Percentiles rank a stretch among this genome's conserved stretches.
phyloP scores from a whole-genome alignment of 1,140 invertebrate genomes.

The Neodiprion fabricii region DNA sequence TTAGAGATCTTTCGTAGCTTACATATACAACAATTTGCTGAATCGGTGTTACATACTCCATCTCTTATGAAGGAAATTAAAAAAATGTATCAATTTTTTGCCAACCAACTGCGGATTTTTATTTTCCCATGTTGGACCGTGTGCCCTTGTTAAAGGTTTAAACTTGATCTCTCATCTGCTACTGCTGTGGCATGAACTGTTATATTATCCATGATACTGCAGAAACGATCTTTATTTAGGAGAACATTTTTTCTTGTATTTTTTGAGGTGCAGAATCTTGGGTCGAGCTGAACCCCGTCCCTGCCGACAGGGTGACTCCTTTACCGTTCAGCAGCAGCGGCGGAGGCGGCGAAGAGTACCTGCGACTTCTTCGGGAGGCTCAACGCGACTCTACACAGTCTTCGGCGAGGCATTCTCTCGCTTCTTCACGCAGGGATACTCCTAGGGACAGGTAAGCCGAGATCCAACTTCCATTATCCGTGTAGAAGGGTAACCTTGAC shows the following conservation, averaged over 20 bases:
- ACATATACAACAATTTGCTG: too few relatives aligned
- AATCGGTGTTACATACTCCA: too few relatives aligned
- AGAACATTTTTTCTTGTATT: slow-evolving; percentile 16
- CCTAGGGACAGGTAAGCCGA: slow-evolving; percentile 60
- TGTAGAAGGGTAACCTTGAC: not conserved
- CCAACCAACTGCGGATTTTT: too few relatives aligned
- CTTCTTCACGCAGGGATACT: slow-evolving; percentile 77
- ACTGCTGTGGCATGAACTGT: too few relatives aligned
- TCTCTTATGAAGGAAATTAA: too few relatives aligned
- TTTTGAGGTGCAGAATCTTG: slow-evolving; percentile 76
- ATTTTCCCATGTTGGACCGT: too few relatives aligned
- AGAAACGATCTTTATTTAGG: too few relatives aligned
- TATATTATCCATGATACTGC: too few relatives aligned
- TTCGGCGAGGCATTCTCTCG: slow-evolving; percentile 80
- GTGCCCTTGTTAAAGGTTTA: too few relatives aligned
- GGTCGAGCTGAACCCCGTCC: slow-evolving; percentile 75
- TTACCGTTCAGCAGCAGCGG: slow-evolving; percentile 64
- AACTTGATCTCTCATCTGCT: too few relatives aligned
- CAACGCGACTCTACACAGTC: slow-evolving; percentile 87
- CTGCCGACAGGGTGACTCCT: slow-evolving; percentile 73
- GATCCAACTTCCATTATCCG: slow-evolving; percentile 7
- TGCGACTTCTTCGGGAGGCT: slow-evolving; percentile 82
- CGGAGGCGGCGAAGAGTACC: slow-evolving; percentile 73
- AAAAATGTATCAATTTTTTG: too few relatives aligned
- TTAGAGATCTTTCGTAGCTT: too few relatives aligned